Evolutionary conservation across 1,140 invertebrate genomes (phyloP).

Genomic region (Gerris buenoi): DNA sequence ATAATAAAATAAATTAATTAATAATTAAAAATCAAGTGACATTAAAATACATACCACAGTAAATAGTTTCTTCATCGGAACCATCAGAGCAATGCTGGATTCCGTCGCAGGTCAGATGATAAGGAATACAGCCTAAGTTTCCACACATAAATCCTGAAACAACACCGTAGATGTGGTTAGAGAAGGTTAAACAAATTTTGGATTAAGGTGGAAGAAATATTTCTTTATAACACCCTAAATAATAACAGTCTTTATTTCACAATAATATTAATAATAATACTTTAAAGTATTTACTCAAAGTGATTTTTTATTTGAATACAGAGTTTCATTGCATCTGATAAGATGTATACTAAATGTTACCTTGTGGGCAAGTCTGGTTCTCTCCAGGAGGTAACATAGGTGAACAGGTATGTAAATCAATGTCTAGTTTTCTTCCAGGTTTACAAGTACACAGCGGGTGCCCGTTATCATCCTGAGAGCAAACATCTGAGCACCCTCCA

Average conservation of each 20-base stretch:
- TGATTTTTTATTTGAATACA: too few relatives aligned
- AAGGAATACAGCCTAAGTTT: slow-evolving; percentile 54
- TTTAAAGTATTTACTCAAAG: too few relatives aligned
- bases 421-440: slow-evolving; percentile 33
- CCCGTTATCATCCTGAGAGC: slow-evolving; percentile 39
- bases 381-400: neutral
- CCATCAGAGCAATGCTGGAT: slow-evolving; percentile 52
- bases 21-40: neutral
- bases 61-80: slow-evolving; percentile 48
- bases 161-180: too few relatives aligned
- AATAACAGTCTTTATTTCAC: too few relatives aligned
- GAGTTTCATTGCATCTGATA: too few relatives aligned
- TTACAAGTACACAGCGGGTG: slow-evolving; percentile 45
- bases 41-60: slow-evolving; percentile 19
- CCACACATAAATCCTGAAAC: slow-evolving; percentile 35
- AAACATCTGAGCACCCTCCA: slow-evolving; percentile 59
- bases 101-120: slow-evolving; percentile 60
- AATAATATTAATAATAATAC: too few relatives aligned
- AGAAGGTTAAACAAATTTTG: too few relatives aligned
- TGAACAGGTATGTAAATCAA: slow-evolving; percentile 38
- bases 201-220: too few relatives aligned
- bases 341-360: neutral
- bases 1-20: too few relatives aligned
- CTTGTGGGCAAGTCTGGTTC: neutral
- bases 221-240: too few relatives aligned